Evolutionary conservation across 1,140 invertebrate species (phyloP), one percentile per base, ranked within the genome.

Genomic region (Vollenhovia emeryi): DNA sequence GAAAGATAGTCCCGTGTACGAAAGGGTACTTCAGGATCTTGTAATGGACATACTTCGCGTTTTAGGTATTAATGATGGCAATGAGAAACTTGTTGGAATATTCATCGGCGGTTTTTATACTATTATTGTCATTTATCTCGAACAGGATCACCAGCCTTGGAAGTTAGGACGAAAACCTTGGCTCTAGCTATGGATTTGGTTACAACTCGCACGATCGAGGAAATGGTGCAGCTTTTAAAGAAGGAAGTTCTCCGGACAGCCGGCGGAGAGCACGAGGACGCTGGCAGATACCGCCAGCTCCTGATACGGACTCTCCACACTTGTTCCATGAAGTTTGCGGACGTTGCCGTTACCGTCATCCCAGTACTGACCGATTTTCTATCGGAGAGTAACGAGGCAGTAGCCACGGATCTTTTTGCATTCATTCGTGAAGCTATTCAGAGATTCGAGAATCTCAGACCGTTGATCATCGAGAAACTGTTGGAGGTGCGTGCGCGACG

Each of bases 1-100:
- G 91, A 97, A 97, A 89, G 98, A 98, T 60, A 96, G 97, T 92
- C 97, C 98, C 30, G 96, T 97, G 62, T 98, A 98, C 92, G 98
- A 99, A 93, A 96, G 98, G 93, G 98, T 99, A 0, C 96, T 99
- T 80, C 99, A 99, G 95, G 99, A 99, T 92, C 96, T 99, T 48
- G 98, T 99, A 15, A 99, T 99, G 99, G 99, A 99, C 95, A 98
- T 99, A 90, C 95, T 99, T 60, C 95, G 99, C 50, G 99, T 99
- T 33, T 95, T 99, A 52, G 97, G 98, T 88, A 97, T 3, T 8
- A 0, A 43, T 24, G 18, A 71, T 11, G 15, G 24, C 5, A n/a
- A 21, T 9, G 36, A n/a, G 1, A 13, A 15, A 50, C 5, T 36
- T 50, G 0, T 21, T 50, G 0, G 0, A 27, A 45, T n/a, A 60